Base-by-base conservation (phyloP, 2,113 vertebrate species). In the Boleophthalmus pectinirostris region DNA sequence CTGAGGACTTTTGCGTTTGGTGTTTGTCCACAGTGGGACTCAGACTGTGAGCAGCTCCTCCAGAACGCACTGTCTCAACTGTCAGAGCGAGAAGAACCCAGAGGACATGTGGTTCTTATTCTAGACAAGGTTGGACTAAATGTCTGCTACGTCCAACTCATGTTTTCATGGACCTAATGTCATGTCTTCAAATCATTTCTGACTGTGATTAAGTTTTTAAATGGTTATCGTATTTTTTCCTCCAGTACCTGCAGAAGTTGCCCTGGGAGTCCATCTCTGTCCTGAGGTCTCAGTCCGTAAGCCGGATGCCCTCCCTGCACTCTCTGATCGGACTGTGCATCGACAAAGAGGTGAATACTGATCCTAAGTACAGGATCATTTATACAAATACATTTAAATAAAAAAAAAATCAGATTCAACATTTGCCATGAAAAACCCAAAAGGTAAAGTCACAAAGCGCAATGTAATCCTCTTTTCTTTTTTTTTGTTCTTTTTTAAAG, bases 181-280 rank as follows among this genome's bases (percentile, higher is more conserved):
- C 35, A 38, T 6, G 35, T 38, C 35, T 5, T 38, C 8, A 43
- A 43, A 9, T 43, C 38, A 43, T 43, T 43, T 43, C 6, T 43
- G 38, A 8, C 10, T 43, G 38, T 38, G 1, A 43, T 43, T 8
- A 1, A 11, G 7, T 16, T 53, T 29, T 29, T 29, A 29, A 29
- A 29, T 29, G 29, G 29, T 29, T 29, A 29, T 29, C 1, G 65
- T 14, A 18, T 35, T 3, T 68, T 61, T 78, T 9, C 7, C 1
- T 15, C 20, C 86, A 97, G 97, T 92, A 96, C 64, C 92, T 98
- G 38, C 97, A 98, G 83, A 96, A 94, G 86, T 90, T 98, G 76
- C 96, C 96, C 0, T 98, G 97, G 97, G 97, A 98, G 85, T 96
- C 90, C 85, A 94, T 95, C 15, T 87, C 92, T 9, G 80, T 90